A percentile compares a stretch with the other conserved stretches of the same genome.
Evolutionary conservation across 2,888 invertebrate species (phyloP).

Genomic region (Eupithecia subumbrata): DNA sequence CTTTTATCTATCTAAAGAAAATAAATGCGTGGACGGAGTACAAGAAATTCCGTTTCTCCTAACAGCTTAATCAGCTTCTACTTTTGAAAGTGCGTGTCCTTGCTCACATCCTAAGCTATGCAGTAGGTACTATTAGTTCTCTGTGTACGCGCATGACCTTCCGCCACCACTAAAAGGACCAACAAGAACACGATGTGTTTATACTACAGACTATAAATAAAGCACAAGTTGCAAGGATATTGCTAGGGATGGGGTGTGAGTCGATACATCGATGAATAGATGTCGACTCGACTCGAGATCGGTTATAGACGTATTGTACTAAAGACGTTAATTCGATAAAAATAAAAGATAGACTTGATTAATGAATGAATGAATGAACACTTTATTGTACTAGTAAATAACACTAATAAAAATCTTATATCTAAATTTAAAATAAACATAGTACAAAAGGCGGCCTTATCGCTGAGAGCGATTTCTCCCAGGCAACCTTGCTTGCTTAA

Average conservation of each 20-base stretch:
- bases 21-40: too few species aligned
- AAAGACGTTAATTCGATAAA: not conserved
- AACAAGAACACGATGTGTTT: slow-evolving; percentile 40
- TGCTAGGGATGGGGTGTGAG: slow-evolving; percentile 26
- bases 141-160: slow-evolving; percentile 40
- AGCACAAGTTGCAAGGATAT: slow-evolving; percentile 46
- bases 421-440: too few species aligned
- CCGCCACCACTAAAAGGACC: slow-evolving; percentile 50
- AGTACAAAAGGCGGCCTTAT: too few species aligned
- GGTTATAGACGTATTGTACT: not conserved
- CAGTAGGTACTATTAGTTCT: slow-evolving; percentile 4
- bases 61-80: slow-evolving; percentile 12
- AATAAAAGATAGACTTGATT: not conserved
- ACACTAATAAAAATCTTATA: too few species aligned
- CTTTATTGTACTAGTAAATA: too few species aligned
- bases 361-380: too few species aligned
- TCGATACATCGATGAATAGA: slow-evolving; percentile 24
- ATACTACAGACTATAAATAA: slow-evolving; percentile 53
- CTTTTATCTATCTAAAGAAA: too few species aligned
- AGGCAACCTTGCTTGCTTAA: too few species aligned
- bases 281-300: not conserved
- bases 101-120: slow-evolving; percentile 39
- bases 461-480: too few species aligned
- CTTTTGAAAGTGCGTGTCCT: slow-evolving; percentile 35
- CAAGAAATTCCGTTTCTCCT: not conserved